Conservation (phyloP, 2,113 vertebrate genomes). For the Scopus umbretta region DNA sequence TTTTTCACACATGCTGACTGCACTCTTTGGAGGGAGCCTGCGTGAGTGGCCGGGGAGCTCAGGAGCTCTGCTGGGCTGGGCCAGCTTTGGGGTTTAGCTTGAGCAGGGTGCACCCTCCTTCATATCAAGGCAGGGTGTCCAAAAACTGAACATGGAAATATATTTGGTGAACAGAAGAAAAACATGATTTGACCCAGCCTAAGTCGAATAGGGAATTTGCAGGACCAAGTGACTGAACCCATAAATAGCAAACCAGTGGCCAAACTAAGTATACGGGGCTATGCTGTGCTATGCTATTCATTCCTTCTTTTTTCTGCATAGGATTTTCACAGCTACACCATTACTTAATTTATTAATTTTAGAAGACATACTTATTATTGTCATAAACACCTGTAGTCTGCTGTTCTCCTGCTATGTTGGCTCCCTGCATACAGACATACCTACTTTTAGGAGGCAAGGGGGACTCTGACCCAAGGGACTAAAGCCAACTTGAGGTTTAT, state of each 20-base stretch:
- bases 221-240: background rate
- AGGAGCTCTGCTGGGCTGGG: background rate
- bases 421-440: background rate
- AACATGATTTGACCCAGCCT: background rate
- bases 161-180: background rate
- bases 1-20: rapidly evolving
- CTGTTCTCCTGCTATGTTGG: background rate
- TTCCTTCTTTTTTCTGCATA: background rate
- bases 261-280: background rate
- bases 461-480: background rate
- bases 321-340: background rate
- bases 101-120: background rate
- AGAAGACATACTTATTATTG: background rate
- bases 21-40: background rate
- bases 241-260: background rate
- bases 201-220: background rate
- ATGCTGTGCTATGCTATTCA: background rate
- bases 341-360: background rate
- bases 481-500: background rate
- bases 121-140: background rate
- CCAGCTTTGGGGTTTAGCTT: rapidly evolving
- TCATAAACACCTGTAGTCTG: background rate
- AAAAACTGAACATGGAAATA: background rate
- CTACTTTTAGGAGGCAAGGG: background rate
- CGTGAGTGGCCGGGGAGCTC: background rate